Evolutionary conservation across 2,113 vertebrate species (phyloP).

Genomic region (Camelus dromedarius): DNA sequence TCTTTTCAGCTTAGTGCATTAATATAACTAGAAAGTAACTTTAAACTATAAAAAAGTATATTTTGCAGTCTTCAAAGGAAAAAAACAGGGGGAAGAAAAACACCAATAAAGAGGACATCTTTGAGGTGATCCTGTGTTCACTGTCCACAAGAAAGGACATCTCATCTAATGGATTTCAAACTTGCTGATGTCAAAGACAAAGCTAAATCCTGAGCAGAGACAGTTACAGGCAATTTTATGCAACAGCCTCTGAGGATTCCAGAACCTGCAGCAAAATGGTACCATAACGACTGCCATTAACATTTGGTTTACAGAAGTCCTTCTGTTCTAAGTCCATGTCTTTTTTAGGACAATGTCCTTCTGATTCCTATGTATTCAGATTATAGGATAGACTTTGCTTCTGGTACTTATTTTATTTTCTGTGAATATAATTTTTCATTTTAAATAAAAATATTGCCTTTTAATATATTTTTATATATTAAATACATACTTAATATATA

Average conservation of each 20-base stretch:
- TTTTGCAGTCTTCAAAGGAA: neutral
- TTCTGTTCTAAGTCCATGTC: neutral
- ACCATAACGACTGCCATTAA: neutral
- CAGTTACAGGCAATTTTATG: neutral
- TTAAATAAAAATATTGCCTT: neutral
- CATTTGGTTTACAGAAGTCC: neutral
- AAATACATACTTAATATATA: no score
- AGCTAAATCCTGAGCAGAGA: neutral
- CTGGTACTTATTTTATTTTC: neutral
- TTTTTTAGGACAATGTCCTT: conserved; percentile 6
- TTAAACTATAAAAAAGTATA: neutral
- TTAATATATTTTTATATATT: neutral
- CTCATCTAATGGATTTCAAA: neutral
- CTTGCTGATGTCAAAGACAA: neutral
- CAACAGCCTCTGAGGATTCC: neutral
- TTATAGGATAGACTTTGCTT: neutral
- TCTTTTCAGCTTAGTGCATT: neutral
- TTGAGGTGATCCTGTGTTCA: neutral
- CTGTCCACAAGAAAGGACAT: neutral
- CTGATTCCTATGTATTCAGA: neutral
- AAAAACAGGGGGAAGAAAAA: neutral
- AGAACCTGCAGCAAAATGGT: neutral
- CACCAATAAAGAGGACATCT: neutral
- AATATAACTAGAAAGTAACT: neutral
- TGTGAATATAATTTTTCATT: neutral